Percentiles rank a stretch among this genome's conserved stretches.
These are phyloP conservation scores for Ispidina lecontei DNA, from an alignment of 2,797 vertebrate genomes.

Conservation along the genomic window DNA sequence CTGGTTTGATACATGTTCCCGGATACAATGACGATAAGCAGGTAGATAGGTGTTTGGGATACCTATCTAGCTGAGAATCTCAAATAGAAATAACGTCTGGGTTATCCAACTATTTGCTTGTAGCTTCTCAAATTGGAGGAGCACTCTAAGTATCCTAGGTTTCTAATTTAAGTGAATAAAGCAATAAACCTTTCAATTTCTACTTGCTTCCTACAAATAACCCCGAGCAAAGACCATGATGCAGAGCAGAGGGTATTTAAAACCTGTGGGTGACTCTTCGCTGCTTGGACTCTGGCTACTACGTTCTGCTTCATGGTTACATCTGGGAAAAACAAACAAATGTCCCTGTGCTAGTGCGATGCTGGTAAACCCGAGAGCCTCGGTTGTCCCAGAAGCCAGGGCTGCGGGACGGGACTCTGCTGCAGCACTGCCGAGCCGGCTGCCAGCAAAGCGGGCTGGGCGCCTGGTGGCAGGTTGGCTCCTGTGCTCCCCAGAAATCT, in stretches of 20 bases:
- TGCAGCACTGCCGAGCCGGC: background rate
- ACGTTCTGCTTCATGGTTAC: rapidly evolving
- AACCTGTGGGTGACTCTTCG: background rate
- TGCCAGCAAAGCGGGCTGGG: no score
- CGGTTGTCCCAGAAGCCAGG: background rate
- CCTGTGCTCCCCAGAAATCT: rapidly evolving
- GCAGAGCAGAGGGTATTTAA: background rate
- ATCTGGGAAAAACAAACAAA: rapidly evolving
- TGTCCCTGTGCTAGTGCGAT: rapidly evolving
- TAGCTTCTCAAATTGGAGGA: background rate
- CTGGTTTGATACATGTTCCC: constrained; percentile 9
- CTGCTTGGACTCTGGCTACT: background rate
- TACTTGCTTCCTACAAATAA: background rate
- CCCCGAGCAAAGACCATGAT: rapidly evolving
- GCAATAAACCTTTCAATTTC: background rate
- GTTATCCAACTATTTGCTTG: background rate
- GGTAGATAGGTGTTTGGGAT: background rate
- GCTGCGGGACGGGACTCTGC: background rate
- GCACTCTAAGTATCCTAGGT: background rate
- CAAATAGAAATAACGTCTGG: background rate
- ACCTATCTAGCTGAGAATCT: background rate
- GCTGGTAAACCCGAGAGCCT: rapidly evolving
- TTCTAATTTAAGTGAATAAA: background rate
- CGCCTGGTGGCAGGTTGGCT: rapidly evolving
- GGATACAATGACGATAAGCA: background rate